Base-by-base conservation (phyloP, 2,888 invertebrate species). In the Zygogramma bicolorata region DNA sequence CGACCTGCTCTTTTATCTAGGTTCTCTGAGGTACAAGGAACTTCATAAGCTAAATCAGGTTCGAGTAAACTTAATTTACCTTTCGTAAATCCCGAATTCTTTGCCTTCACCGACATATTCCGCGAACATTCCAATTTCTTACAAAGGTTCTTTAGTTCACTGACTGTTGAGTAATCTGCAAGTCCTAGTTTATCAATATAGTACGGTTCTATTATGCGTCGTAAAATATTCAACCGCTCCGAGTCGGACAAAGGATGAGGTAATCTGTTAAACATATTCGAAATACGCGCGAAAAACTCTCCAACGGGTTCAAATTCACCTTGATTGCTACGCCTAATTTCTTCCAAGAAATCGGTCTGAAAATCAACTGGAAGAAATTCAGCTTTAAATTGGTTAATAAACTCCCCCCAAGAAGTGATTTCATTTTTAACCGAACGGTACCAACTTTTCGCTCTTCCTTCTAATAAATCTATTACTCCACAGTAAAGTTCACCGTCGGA, bases 31-130 rank as follows among this genome's bases (percentile, higher is more conserved):
- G n/a, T n/a, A n/a, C n/a, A n/a, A n/a, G n/a, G n/a, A 53, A 18
- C 18, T 25, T 38, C 46, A 60, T 62, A 73, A 1, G 73, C 67
- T 18, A 75, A 62, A 15, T 75, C 75, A 3, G 75, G 75, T 38
- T 75, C 75, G 6, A 65, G 40, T 13, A 73, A 42, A 49, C 25
- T 46, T n/a, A 65, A 10, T 25, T 42, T 49, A 49, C 0, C 25
- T 20, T 46, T 25, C 5, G 27, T 7, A 46, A 7, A 22, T 3
- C 2, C 25, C 1, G 18, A 34, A 29, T 65, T 34, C 53, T 29
- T 3, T n/a, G 53, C 13, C 18, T 27, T 65, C 7, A 65, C 25
- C n/a, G 53, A 25, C 42, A 65, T 42, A 46, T 65, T 65, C 8
- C 65, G 46, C 4, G 53, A 29, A 31, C 25, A 49, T 20, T 42